Evolutionary conservation across 2,113 vertebrate genomes (phyloP).

Genomic region (Lutjanus erythropterus): DNA sequence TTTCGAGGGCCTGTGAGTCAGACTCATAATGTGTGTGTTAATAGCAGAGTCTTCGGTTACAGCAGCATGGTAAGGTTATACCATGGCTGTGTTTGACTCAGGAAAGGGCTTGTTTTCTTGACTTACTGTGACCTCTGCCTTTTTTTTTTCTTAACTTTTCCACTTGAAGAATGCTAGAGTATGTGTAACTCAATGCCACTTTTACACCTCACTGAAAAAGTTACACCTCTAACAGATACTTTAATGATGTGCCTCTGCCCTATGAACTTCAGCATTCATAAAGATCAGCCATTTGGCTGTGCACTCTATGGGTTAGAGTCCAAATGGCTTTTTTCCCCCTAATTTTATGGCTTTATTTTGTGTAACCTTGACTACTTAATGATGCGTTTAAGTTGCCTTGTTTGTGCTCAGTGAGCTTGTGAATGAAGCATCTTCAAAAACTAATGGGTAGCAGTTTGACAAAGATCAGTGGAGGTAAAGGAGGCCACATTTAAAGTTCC

Average conservation of each 20-base stretch:
- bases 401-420: constrained; percentile 1
- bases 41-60: constrained; percentile 79
- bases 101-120: constrained; percentile 86
- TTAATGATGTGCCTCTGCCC: constrained; percentile 53
- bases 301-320: neutral
- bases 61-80: constrained; percentile 78
- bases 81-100: constrained; percentile 83
- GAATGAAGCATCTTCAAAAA: neutral
- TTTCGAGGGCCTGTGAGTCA: constrained; percentile 68
- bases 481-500: neutral
- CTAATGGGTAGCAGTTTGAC: constrained; percentile 1
- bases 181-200: constrained; percentile 82
- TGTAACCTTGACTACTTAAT: neutral
- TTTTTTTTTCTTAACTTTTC: constrained; percentile 71
- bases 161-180: constrained; percentile 78
- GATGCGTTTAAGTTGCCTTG: constrained; percentile 2
- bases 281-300: neutral
- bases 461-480: neutral
- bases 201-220: constrained; percentile 77
- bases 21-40: constrained; percentile 72
- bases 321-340: neutral
- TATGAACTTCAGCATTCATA: constrained; percentile 17
- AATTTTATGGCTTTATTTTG: neutral
- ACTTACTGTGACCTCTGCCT: constrained; percentile 83
- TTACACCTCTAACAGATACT: constrained; percentile 59